phyloP scores from a whole-genome alignment of 1,140 invertebrate species.

The Drosophila kurseongensis region DNA sequence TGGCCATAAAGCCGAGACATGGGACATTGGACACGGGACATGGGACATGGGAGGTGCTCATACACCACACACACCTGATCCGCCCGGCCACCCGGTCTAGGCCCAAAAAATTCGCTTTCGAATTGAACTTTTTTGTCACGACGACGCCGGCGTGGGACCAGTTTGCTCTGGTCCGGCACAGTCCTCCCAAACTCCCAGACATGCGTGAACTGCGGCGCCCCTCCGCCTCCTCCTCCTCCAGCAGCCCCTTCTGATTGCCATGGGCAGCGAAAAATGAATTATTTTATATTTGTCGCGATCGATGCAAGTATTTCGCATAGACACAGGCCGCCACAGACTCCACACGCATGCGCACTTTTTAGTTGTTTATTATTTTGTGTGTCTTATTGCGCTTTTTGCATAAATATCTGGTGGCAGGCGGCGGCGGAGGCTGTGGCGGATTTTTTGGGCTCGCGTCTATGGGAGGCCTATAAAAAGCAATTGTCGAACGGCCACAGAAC shows the following conservation, averaged over 20 bases:
- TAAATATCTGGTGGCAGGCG: slow-evolving; percentile 77
- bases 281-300: slow-evolving; percentile 77
- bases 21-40: slow-evolving; percentile 21
- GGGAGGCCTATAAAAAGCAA: slow-evolving; percentile 79
- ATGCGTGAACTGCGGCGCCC: slow-evolving; percentile 35
- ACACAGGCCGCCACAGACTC: slow-evolving; percentile 9
- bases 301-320: slow-evolving; percentile 46
- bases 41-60: slow-evolving; percentile 24
- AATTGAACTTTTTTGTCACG: slow-evolving; percentile 81
- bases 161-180: slow-evolving; percentile 52
- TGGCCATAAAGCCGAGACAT: slow-evolving; percentile 49
- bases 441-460: slow-evolving; percentile 60
- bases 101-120: slow-evolving; percentile 63
- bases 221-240: slow-evolving; percentile 1
- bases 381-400: slow-evolving; percentile 65
- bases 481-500: slow-evolving; percentile 74
- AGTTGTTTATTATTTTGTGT: slow-evolving; percentile 53
- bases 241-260: slow-evolving; percentile 54
- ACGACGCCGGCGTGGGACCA: slow-evolving; percentile 36
- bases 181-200: slow-evolving; percentile 58
- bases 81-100: slow-evolving; percentile 51
- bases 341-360: slow-evolving; percentile 76
- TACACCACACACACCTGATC: slow-evolving; percentile 53
- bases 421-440: slow-evolving; percentile 44
- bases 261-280: slow-evolving; percentile 82